Evolutionary conservation across 2,797 vertebrate species (phyloP).

Genomic region (Paedocypris micromegethes): DNA sequence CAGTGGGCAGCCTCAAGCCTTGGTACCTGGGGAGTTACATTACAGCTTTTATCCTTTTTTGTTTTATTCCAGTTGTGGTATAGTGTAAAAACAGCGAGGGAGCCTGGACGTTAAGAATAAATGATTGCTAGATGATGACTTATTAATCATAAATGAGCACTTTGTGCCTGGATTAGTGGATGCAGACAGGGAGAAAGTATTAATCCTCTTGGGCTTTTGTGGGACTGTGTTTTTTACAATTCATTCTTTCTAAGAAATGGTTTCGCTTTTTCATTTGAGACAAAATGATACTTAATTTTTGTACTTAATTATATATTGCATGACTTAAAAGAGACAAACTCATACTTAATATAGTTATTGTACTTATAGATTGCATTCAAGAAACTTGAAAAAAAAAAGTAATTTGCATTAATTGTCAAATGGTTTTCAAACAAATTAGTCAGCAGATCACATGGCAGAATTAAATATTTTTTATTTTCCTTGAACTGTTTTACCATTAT

Average conservation of each 20-base stretch:
- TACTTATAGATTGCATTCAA: too few relatives aligned
- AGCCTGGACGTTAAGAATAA: slow-evolving; percentile 75
- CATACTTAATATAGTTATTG: too few relatives aligned
- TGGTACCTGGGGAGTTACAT: too few relatives aligned
- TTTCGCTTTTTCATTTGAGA: slow-evolving; percentile 5
- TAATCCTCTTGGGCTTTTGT: slow-evolving; percentile 13
- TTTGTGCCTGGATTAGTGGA: slow-evolving; percentile 62
- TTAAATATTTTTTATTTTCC: background rate
- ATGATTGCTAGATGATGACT: slow-evolving; percentile 73
- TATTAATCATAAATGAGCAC: slow-evolving; percentile 72
- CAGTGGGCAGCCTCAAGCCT: too few relatives aligned
- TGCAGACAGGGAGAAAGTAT: slow-evolving; percentile 49
- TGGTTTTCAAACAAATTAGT: slow-evolving; percentile 1
- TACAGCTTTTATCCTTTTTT: too few relatives aligned
- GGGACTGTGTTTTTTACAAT: slow-evolving; percentile 4
- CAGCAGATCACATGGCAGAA: slow-evolving; percentile 7
- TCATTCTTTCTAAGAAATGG: slow-evolving; percentile 1
- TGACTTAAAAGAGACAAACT: too few relatives aligned
- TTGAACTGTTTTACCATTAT: background rate
- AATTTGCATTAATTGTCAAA: background rate
- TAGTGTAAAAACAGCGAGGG: slow-evolving; percentile 48
- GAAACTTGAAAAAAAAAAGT: too few relatives aligned
- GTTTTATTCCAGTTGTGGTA: slow-evolving; percentile 31
- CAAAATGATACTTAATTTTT: background rate
- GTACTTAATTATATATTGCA: too few relatives aligned